Evolutionary conservation across 2,888 invertebrate species (phyloP), one percentile per base, ranked within the genome.

Genomic region (Miltochrista miniata): DNA sequence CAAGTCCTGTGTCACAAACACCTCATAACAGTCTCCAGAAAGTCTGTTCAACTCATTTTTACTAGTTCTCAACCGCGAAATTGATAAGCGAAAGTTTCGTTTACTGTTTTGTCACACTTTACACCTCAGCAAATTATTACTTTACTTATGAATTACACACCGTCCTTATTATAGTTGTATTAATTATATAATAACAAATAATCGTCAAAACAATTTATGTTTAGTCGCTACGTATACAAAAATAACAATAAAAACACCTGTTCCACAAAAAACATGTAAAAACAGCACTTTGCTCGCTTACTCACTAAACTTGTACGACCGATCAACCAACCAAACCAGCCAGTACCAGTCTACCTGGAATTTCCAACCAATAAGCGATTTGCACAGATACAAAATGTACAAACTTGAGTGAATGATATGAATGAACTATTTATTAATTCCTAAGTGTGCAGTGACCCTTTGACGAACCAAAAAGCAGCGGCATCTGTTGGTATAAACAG

Each of bases 11-110:
- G 42, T 29, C 48, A 56, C 52, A 61, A 58, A 56, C 59, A 70
- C 64, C 60, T 49, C 48, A 61, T 44, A 58, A 54, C 57, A 53
- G 54, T 35, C 50, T 54, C 48, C 64, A 51, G 44, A 68, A 72
- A 78, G 79, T 80, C 79, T 78, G 68, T 81, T 88, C 83, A 87
- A 86, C 83, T 89, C 88, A 90, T 90, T 86, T 75, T 87, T 71
- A 72, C n/a, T n/a, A 73, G 72, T 74, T 74, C 70, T 72, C 61
- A 71, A 79, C 77, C 80, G 79, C 81, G 76, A 85, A 85, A 81
- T 83, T 83, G 78, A 79, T 83, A 80, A 76, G 64, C 66, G 87
- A 88, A 88, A 87, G 87, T 86, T 83, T 64, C 54, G 54, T 57
- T 83, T 64, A 55, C 54, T 57, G 67, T 76, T 85, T 81, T 77